Percentiles rank a stretch among this genome's conserved stretches.
phyloP scores from a whole-genome alignment of 2,113 vertebrate genomes.

The Gorsachius goisagi region DNA sequence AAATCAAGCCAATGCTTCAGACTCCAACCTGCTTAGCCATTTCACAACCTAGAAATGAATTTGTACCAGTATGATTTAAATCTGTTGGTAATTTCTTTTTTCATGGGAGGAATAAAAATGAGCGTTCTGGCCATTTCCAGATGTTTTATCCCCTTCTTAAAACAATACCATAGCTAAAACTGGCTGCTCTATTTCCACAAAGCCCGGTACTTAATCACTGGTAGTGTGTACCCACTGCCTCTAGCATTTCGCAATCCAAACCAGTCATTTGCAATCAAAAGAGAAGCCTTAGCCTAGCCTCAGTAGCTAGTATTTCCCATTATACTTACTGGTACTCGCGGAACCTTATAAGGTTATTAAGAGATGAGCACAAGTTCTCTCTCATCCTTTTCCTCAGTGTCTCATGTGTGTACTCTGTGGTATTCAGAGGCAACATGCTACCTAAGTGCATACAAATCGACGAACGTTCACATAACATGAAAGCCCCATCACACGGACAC shows the following conservation, averaged over 20 bases:
- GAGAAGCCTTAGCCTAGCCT: background rate
- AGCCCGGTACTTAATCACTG: background rate
- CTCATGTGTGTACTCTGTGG: rapidly evolving
- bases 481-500: background rate
- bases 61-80: background rate
- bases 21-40: background rate
- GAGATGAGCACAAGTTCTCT: background rate
- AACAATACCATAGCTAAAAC: constrained; percentile 10
- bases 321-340: background rate
- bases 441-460: background rate
- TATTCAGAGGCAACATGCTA: background rate
- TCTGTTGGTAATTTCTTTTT: background rate
- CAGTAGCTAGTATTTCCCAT: background rate
- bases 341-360: background rate
- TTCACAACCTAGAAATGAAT: background rate
- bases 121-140: background rate
- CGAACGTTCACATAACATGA: background rate
- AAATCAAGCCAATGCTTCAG: background rate
- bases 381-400: background rate
- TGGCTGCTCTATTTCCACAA: background rate
- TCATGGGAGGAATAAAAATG: background rate
- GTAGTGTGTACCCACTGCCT: background rate
- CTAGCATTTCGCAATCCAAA: background rate
- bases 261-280: background rate
- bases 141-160: background rate